These are phyloP conservation scores for Xenopus laevis DNA, from an alignment of 2,113 vertebrate genomes.

Conservation along the genomic window DNA sequence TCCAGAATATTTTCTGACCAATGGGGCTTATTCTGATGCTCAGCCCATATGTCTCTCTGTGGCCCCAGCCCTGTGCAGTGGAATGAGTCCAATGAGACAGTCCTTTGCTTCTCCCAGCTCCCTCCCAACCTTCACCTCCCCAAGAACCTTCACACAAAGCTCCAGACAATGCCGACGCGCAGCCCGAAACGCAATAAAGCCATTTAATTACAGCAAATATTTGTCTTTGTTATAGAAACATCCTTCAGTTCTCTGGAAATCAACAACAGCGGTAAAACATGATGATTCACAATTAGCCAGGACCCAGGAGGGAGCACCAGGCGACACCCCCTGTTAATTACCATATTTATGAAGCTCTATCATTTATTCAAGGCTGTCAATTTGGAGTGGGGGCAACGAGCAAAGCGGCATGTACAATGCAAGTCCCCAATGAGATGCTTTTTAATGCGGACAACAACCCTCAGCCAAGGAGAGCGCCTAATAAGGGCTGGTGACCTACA, in stretches of 20 bases:
- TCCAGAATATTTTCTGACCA: no score
- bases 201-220: slow-evolving; percentile 50
- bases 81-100: no score
- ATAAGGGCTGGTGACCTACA: neutral
- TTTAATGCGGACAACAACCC: no score
- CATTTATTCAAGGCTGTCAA: slow-evolving; percentile 46
- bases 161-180: neutral
- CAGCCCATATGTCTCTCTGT: no score
- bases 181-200: neutral
- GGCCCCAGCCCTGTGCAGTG: no score
- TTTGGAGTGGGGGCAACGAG: slow-evolving; percentile 21
- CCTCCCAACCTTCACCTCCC: no score
- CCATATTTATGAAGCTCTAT: slow-evolving; percentile 49
- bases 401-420: no score
- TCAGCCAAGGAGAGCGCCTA: no score
- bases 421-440: no score
- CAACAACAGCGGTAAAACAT: slow-evolving; percentile 48
- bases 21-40: no score
- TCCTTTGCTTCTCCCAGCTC: no score
- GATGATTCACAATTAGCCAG: slow-evolving; percentile 53
- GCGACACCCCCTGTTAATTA: slow-evolving; percentile 47
- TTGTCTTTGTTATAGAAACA: slow-evolving; percentile 48
- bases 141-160: neutral
- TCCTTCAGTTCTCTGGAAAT: slow-evolving; percentile 47
- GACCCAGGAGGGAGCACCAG: slow-evolving; percentile 48